phyloP scores from a whole-genome alignment of 2,113 vertebrate genomes.

The Odontophorus gujanensis region DNA sequence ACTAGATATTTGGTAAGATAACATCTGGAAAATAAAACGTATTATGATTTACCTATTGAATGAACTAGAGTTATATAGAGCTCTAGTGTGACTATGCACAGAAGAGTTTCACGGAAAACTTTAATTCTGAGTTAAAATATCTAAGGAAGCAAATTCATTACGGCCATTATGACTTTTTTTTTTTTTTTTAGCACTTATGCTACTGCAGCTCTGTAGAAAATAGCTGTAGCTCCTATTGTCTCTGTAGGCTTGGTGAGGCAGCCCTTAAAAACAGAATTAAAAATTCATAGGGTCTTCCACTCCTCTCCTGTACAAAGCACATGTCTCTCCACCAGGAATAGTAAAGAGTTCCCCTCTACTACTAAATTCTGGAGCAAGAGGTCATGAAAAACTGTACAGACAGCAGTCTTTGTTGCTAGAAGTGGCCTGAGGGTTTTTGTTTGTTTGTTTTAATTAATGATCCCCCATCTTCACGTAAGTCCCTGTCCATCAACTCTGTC shows the following conservation, averaged over 20 bases:
- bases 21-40: not conserved
- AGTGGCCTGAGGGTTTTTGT: not conserved
- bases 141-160: not conserved
- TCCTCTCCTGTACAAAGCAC: not conserved
- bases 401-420: not conserved
- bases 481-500: not conserved
- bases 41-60: not conserved
- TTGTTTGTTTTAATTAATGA: not conserved
- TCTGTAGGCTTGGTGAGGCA: not conserved
- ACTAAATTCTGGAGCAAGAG: not conserved
- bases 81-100: not conserved
- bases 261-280: not conserved
- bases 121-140: slow-evolving; percentile 32
- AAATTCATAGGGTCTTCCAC: not conserved
- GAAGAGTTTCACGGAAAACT: not conserved
- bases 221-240: not conserved
- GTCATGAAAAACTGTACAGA: not conserved
- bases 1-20: not conserved
- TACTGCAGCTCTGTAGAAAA: slow-evolving; percentile 21
- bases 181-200: not conserved
- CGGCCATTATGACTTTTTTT: not conserved
- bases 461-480: not conserved
- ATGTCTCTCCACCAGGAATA: not conserved
- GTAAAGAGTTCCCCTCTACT: not conserved
- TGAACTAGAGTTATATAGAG: not conserved